Evolutionary conservation across 2,797 vertebrate genomes (phyloP).

Genomic region (Setipinna tenuifilis): DNA sequence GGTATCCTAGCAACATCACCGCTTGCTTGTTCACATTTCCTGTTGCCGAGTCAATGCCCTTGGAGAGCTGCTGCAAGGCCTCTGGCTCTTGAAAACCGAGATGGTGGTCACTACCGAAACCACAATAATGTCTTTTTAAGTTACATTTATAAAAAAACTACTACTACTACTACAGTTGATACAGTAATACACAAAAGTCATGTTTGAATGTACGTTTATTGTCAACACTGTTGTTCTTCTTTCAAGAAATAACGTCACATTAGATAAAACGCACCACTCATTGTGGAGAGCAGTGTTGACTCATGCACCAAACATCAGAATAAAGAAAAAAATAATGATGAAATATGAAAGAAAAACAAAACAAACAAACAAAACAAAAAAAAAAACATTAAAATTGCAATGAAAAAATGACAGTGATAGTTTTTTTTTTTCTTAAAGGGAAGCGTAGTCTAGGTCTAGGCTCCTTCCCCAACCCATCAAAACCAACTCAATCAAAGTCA

Average conservation of each 20-base stretch:
- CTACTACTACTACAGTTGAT: no score
- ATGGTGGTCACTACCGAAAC: no score
- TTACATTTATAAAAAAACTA: no score
- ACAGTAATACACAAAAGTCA: background rate
- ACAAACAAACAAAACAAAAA: no score
- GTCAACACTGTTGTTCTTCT: slow-evolving; percentile 18
- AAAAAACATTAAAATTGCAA: background rate
- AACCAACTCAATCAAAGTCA: no score
- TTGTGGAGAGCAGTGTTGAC: background rate
- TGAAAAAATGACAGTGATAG: background rate
- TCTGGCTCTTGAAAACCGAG: no score
- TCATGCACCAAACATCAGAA: slow-evolving; percentile 19
- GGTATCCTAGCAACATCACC: slow-evolving; percentile 58
- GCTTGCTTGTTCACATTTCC: background rate
- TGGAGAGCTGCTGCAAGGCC: no score
- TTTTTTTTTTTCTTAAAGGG: background rate
- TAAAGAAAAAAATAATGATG: background rate
- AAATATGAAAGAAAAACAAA: background rate
- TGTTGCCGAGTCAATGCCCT: background rate
- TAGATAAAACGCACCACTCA: background rate
- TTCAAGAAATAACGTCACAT: slow-evolving; percentile 2
- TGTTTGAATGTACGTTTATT: slow-evolving; percentile 22
- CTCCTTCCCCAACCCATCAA: background rate
- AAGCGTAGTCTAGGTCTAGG: background rate
- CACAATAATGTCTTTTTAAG: no score